These are phyloP conservation scores for Alligator mississippiensis DNA, from an alignment of 2,113 vertebrate species.

Conservation along the genomic window DNA sequence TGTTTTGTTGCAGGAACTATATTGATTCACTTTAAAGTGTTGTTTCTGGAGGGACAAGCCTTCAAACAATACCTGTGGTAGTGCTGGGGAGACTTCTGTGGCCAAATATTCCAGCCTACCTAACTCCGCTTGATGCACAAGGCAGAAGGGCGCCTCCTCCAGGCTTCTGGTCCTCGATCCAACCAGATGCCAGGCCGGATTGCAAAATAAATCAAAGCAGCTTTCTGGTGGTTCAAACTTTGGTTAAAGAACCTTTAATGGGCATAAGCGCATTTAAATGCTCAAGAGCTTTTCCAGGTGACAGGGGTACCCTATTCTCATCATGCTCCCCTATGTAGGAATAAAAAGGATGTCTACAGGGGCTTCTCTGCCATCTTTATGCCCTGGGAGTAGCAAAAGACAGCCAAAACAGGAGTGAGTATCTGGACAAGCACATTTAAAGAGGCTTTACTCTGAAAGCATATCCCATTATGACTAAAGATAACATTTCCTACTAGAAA, in stretches of 20 bases:
- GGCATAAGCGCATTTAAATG: too few species aligned
- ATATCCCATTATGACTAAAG: background rate
- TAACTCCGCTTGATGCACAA: background rate
- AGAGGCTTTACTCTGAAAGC: background rate
- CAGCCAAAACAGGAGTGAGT: background rate
- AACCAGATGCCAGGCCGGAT: background rate
- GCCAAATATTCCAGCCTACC: background rate
- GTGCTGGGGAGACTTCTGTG: background rate
- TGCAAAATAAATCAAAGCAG: background rate
- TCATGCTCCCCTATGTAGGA: background rate
- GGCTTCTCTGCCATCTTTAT: background rate
- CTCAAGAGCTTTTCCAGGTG: background rate
- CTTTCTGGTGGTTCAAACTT: background rate
- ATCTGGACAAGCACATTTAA: background rate
- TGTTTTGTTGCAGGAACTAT: background rate
- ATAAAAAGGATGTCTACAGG: background rate
- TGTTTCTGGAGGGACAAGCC: background rate
- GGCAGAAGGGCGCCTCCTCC: background rate
- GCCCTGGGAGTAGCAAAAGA: background rate
- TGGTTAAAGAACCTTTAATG: too few species aligned
- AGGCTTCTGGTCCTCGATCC: background rate
- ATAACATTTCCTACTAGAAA: slow-evolving; percentile 87
- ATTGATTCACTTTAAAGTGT: background rate
- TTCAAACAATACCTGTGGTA: background rate
- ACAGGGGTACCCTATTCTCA: background rate